Conservation (phyloP, 2,888 invertebrate genomes). For the Cremastinae sp. region DNA sequence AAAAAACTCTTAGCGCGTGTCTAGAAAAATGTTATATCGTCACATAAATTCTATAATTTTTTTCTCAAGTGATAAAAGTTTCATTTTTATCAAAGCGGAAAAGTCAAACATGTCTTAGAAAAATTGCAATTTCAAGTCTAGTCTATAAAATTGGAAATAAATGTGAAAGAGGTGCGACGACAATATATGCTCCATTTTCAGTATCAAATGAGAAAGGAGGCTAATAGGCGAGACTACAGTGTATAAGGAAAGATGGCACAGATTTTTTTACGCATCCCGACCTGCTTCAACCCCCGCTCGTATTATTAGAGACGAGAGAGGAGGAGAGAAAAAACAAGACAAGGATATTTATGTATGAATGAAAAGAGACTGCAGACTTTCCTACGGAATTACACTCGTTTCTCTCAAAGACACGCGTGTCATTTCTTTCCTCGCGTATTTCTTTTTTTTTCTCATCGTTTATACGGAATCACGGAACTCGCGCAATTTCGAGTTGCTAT, state of each 20-base stretch:
- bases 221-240: slow-evolving; percentile 9
- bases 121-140: background rate
- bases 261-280: slow-evolving; percentile 47
- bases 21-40: no score
- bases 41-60: no score
- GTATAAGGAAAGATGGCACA: slow-evolving; percentile 40
- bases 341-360: slow-evolving; percentile 27
- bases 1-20: no score
- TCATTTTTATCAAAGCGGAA: no score
- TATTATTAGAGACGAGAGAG: slow-evolving; percentile 5
- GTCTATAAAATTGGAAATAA: background rate
- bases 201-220: slow-evolving; percentile 37
- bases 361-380: slow-evolving; percentile 10
- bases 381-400: background rate
- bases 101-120: no score
- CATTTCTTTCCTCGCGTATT: background rate
- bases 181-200: slow-evolving; percentile 22
- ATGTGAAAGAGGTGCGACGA: background rate
- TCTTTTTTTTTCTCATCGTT: slow-evolving; percentile 19
- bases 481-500: slow-evolving; percentile 41
- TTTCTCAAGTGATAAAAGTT: no score
- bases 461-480: slow-evolving; percentile 30
- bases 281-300: slow-evolving; percentile 46
- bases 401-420: background rate
- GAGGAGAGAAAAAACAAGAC: slow-evolving; percentile 6